Conservation (phyloP, 2,797 vertebrate genomes). For the Xenops minutus region DNA sequence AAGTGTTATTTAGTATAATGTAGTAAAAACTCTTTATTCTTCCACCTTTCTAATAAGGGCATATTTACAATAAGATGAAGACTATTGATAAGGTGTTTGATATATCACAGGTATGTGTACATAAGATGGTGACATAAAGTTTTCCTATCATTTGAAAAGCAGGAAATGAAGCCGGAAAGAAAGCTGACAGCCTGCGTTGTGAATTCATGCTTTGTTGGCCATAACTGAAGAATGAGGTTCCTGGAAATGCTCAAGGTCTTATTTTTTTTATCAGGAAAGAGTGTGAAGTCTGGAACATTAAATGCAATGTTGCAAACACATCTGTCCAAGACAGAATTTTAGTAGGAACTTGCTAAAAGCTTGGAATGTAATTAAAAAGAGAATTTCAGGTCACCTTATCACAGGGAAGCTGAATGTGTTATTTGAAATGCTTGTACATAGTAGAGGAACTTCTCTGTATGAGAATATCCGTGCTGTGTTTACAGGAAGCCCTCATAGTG, state of each 20-base stretch:
- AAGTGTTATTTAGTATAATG: neutral
- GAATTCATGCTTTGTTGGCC: neutral
- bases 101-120: neutral
- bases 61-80: neutral
- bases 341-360: slow-evolving; percentile 12
- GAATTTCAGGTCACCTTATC: neutral
- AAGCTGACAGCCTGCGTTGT: neutral
- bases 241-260: neutral
- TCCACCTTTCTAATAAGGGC: neutral
- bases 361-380: neutral
- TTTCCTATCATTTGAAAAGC: neutral
- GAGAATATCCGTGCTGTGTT: neutral
- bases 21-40: neutral
- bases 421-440: neutral
- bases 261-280: neutral
- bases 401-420: fast-evolving
- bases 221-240: neutral
- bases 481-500: fast-evolving
- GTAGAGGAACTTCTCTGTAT: neutral
- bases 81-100: neutral
- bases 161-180: neutral
- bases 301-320: neutral
- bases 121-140: neutral
- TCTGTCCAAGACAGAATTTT: neutral
- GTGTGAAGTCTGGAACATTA: neutral